Percentiles rank a stretch among this genome's conserved stretches.
Conservation (phyloP, 2,797 vertebrate species). For the Eulemur mongoz region DNA sequence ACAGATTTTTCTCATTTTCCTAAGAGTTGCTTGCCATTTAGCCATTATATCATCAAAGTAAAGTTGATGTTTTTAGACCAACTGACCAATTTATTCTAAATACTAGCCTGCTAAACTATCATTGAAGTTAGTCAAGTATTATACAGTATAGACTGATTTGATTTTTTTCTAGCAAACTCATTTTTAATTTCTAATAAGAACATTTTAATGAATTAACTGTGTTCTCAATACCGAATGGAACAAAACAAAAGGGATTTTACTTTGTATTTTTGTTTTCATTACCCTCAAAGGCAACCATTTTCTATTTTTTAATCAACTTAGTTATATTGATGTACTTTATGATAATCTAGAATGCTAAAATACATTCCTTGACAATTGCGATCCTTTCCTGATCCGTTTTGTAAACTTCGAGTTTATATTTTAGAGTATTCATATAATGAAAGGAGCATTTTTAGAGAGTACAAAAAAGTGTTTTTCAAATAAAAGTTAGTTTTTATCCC, state of each 20-base stretch:
- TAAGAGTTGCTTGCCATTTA: neutral
- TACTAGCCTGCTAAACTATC: constrained; percentile 38
- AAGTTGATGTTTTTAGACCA: neutral
- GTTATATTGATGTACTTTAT: neutral
- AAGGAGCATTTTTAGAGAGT: neutral
- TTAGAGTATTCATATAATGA: neutral
- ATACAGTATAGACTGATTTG: neutral
- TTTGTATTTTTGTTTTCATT: neutral
- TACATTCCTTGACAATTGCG: constrained; percentile 4
- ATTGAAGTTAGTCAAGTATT: neutral
- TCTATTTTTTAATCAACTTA: neutral
- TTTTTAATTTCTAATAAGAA: constrained; percentile 27
- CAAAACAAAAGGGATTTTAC: constrained; percentile 4
- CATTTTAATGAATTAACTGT: constrained; percentile 33
- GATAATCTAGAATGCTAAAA: constrained; percentile 28
- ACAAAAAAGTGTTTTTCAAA: constrained; percentile 26
- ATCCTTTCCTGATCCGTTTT: constrained; percentile 1
- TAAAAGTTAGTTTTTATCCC: constrained; percentile 30
- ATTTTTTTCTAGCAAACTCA: constrained; percentile 5
- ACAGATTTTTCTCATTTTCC: constrained; percentile 33
- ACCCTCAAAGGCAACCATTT: neutral
- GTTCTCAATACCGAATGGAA: neutral
- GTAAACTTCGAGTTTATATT: constrained; percentile 44
- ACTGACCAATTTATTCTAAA: constrained; percentile 3
- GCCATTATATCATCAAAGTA: neutral